Base-by-base conservation (phyloP, 2,797 vertebrate species). In the Enteromius treurensis region DNA sequence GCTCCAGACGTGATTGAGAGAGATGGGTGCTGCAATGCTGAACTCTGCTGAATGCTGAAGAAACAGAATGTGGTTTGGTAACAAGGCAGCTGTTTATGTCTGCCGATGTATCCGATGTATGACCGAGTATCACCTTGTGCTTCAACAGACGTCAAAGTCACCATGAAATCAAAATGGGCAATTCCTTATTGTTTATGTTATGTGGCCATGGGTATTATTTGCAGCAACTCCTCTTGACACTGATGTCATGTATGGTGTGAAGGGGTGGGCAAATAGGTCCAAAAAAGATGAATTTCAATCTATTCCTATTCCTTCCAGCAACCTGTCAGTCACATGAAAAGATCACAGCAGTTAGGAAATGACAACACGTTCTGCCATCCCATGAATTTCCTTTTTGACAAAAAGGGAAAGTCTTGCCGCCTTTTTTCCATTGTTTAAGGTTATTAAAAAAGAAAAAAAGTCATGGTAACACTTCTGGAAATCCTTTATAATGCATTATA, bases 1-100 rank as follows among this genome's bases (percentile, higher is more conserved):
- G 17, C 34, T 82, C 68, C 14, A 29, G 29, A 23, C 4, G 3
- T 73, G 73, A 76, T 82, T 68, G 23, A 82, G 71, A 58, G 62
- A 76, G 60, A 81, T 78, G 40, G 70, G 26, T 53, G 71, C 49
- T 75, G 60, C 80, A 82, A 40, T 75, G 58, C 40, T 51, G 62
- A 34, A 37, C 5, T 64, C 4, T n/a, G n/a, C n/a, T n/a, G n/a
- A n/a, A n/a, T n/a, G n/a, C n/a, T 79, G 42, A 51, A 79, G 77
- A 79, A 51, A 34, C 77, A 51, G 26, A 73, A 47, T 73, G 40
- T 47, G 69, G 40, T 40, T 45, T 1, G 23, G 15, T 23, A 78
- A n/a, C 10, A 21, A 71, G 37, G 53, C 80, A 58, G 37, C 51
- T 60, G 67, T 71, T 45, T 71, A 73, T 29, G 29, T 49, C 19